A percentile compares a stretch with the other conserved stretches of the same genome.
Conservation (phyloP, 1,140 invertebrate species). For the Bombus superbus region DNA sequence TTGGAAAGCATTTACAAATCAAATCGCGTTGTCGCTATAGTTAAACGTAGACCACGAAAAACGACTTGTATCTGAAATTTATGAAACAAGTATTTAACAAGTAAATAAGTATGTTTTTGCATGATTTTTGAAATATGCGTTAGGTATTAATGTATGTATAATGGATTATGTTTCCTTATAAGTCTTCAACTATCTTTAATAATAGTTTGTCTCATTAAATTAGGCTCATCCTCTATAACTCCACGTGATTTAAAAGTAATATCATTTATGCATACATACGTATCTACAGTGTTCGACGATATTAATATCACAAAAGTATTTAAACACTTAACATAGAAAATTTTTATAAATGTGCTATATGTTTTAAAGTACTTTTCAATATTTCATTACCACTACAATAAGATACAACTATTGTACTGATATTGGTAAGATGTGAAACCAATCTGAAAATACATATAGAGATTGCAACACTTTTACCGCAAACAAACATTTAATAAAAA, state of each 20-base stretch:
- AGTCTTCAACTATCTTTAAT: no score
- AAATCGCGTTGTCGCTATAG: not conserved
- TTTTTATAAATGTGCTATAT: not conserved
- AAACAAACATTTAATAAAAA: not conserved
- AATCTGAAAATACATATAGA: not conserved
- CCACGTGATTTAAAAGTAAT: no score
- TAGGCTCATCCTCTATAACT: no score
- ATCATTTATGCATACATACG: no score
- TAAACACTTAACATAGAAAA: not conserved
- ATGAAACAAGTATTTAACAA: conserved; percentile 30
- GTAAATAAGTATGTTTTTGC: conserved; percentile 56
- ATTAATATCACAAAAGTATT: not conserved
- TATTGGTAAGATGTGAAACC: not conserved
- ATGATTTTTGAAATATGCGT: conserved; percentile 71
- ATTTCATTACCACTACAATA: not conserved
- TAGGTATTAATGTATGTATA: conserved; percentile 51
- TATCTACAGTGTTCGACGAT: no score
- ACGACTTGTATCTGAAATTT: not conserved
- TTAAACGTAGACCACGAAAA: not conserved
- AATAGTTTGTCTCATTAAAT: no score
- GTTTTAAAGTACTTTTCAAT: not conserved
- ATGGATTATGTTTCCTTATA: not conserved
- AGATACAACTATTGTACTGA: not conserved
- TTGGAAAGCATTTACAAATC: not conserved
- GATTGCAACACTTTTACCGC: not conserved